Evolutionary conservation across 2,888 invertebrate genomes (phyloP), one percentile per base, ranked within the genome.

Genomic region (Temnothorax rugatulus): DNA sequence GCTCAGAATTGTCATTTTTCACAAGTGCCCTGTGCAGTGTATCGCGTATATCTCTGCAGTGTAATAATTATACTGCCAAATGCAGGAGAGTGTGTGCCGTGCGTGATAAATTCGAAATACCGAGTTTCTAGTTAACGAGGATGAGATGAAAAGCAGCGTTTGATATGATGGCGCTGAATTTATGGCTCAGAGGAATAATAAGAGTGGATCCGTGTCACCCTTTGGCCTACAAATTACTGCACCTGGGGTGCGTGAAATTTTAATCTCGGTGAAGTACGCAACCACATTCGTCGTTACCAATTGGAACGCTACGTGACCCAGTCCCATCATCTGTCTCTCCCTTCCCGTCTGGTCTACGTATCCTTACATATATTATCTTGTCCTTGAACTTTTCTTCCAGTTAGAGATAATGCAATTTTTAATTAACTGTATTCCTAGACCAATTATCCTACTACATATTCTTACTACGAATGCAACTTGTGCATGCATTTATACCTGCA

Each of bases 231-330:
- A 86, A 87, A 90, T 82, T 85, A 89, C 90, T 89, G 85, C 88
- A 88, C 87, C 86, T 87, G 85, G 88, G 88, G 87, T 89, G 88
- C 88, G 88, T 88, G 87, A 88, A 68, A 87, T 84, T 84, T 85
- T 74, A 88, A 86, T 89, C 83, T 89, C 82, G 88, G 89, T 90
- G 89, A 89, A 87, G 89, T 89, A 88, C 89, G 86, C 87, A 88
- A 89, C 77, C 85, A 66, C 68, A 87, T 88, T 89, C 86, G 88
- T 84, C 88, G 88, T 89, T 88, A 89, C 84, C 82, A 88, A 87
- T 86, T 89, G 89, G 88, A 87, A 86, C 82, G 79, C 69, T 83
- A 87, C 87, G 86, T 85, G 84, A 38, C 71, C 68, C 79, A 38
- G 71, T 87, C 86, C 87, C 64, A 59, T 76, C 54, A 77, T 74